Percentiles rank a stretch among this genome's conserved stretches.
phyloP scores from a whole-genome alignment of 2,797 vertebrate genomes.

The Vireo griseus region DNA sequence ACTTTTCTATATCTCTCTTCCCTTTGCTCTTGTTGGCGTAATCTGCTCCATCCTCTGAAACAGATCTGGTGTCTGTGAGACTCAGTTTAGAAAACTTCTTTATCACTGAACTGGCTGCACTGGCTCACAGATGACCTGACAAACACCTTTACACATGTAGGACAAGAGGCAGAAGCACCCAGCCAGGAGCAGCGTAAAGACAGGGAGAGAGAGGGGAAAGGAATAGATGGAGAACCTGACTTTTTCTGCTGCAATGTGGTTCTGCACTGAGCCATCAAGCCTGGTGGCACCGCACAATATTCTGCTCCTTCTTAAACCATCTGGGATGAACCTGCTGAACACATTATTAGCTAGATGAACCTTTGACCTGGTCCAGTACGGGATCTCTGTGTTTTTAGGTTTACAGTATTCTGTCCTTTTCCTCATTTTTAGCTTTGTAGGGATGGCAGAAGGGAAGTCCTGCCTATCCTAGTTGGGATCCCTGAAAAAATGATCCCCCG shows the following conservation, averaged over 20 bases:
- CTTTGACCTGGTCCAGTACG: neutral
- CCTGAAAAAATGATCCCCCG: neutral
- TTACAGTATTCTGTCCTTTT: neutral
- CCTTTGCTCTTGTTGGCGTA: neutral
- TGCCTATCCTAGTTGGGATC: neutral
- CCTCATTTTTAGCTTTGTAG: neutral
- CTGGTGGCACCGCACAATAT: neutral
- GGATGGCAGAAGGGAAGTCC: neutral
- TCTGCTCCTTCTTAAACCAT: neutral
- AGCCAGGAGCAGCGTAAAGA: neutral
- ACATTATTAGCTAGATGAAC: neutral
- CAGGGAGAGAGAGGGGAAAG: neutral
- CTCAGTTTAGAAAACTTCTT: neutral
- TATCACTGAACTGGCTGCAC: neutral
- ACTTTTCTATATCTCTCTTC: neutral
- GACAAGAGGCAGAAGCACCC: neutral
- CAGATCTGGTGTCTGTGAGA: neutral
- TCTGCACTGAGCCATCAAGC: rapidly evolving
- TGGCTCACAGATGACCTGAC: neutral
- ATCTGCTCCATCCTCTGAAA: neutral
- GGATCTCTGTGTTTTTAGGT: neutral
- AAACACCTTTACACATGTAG: neutral
- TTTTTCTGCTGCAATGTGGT: neutral
- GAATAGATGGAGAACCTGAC: neutral
- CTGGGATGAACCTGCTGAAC: neutral